phyloP scores from a whole-genome alignment of 1,140 invertebrate genomes.

The Drosophila trapezifrons region DNA sequence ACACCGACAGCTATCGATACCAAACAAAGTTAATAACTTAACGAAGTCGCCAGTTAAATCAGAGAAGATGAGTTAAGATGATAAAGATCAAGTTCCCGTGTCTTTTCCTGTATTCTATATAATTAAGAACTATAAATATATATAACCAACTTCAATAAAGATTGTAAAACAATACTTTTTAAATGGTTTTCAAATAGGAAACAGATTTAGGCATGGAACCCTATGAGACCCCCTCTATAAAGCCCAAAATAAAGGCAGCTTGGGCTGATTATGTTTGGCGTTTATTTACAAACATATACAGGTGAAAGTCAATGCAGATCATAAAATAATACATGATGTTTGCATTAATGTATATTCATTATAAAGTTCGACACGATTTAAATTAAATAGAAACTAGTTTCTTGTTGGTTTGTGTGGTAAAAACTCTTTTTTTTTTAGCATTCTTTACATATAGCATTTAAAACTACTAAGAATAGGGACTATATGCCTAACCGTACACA shows the following conservation, averaged over 20 bases:
- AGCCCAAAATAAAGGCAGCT: background rate
- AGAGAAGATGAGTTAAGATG: slow-evolving; percentile 8
- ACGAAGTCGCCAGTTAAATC: background rate
- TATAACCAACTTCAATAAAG: background rate
- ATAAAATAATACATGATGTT: slow-evolving; percentile 57
- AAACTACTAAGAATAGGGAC: slow-evolving; percentile 63
- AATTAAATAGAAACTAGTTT: slow-evolving; percentile 58
- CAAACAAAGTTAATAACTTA: background rate
- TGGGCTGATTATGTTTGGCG: slow-evolving; percentile 62
- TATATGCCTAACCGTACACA: slow-evolving; percentile 54
- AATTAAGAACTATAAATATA: background rate
- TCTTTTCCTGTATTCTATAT: background rate
- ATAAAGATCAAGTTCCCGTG: slow-evolving; percentile 16
- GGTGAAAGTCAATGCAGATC: slow-evolving; percentile 47
- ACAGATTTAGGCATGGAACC: no score
- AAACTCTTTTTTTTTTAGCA: slow-evolving; percentile 32
- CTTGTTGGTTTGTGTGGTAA: slow-evolving; percentile 47
- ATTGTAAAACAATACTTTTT: no score
- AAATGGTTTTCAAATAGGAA: no score
- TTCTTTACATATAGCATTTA: slow-evolving; percentile 63
- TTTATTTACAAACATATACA: slow-evolving; percentile 68
- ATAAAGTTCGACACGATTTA: slow-evolving; percentile 52
- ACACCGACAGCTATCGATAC: background rate
- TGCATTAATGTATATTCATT: slow-evolving; percentile 49
- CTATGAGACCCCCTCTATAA: background rate